Conservation (phyloP, 2,888 invertebrate genomes). For the Tipula unca region DNA sequence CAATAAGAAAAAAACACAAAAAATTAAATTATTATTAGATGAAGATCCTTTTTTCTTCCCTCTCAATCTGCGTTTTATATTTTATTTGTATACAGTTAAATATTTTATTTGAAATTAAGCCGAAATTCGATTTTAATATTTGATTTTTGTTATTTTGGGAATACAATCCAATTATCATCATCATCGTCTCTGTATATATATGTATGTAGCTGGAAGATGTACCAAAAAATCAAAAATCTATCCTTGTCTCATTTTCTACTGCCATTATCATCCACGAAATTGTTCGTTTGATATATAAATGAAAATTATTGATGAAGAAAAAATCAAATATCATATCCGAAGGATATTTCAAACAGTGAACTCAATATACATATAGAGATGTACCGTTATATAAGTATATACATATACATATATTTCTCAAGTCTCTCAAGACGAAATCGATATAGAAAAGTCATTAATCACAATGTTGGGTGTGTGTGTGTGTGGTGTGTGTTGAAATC, state of each 20-base stretch:
- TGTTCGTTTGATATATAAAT: neutral
- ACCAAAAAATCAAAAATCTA: neutral
- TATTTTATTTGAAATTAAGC: conserved; percentile 19
- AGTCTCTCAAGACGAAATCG: neutral
- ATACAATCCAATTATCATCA: conserved; percentile 18
- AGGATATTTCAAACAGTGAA: neutral
- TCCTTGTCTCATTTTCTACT: neutral
- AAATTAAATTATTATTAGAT: conserved; percentile 9
- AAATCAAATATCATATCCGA: conserved; percentile 3
- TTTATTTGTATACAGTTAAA: neutral
- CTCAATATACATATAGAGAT: neutral
- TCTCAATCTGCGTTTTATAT: neutral
- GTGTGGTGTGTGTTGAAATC: neutral
- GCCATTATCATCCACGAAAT: neutral
- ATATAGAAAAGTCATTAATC: neutral
- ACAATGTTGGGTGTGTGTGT: neutral
- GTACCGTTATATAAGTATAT: neutral
- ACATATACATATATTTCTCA: neutral
- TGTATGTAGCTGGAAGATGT: neutral
- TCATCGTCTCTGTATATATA: neutral
- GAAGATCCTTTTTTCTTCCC: neutral
- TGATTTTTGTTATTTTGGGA: conserved; percentile 15
- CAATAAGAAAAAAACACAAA: no score
- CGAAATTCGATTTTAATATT: conserved; percentile 18
- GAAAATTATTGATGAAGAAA: neutral